Evolutionary conservation across 2,888 invertebrate species (phyloP).

Genomic region (Philhelius pedissequus): DNA sequence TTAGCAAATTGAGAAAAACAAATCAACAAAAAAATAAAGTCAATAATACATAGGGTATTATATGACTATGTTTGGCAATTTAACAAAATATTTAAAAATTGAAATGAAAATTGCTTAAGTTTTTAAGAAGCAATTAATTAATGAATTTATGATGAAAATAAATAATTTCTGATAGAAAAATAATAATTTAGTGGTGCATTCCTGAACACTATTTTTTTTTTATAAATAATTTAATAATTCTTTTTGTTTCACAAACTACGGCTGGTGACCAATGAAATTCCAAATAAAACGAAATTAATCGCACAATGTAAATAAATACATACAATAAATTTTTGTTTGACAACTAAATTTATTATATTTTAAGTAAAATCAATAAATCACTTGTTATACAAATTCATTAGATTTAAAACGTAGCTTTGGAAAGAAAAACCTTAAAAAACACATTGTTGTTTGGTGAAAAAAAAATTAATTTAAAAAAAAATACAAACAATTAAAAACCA

Average conservation of each 20-base stretch:
- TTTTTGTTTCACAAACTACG: not conserved
- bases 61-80: too few species aligned
- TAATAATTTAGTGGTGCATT: too few species aligned
- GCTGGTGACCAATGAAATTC: not conserved
- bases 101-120: too few species aligned
- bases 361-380: constrained; percentile 9
- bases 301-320: constrained; percentile 61
- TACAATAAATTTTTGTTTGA: constrained; percentile 20
- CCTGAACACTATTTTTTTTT: not conserved
- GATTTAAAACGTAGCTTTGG: constrained; percentile 28
- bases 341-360: constrained; percentile 1
- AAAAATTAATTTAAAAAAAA: constrained; percentile 6
- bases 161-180: too few species aligned
- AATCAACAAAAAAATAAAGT: too few species aligned
- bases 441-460: constrained; percentile 18
- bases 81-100: too few species aligned
- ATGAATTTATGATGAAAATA: too few species aligned
- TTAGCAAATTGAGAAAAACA: too few species aligned
- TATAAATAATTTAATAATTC: not conserved
- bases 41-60: too few species aligned
- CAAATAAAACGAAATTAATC: constrained; percentile 27
- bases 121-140: too few species aligned
- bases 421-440: constrained; percentile 15
- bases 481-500: not conserved
- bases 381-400: constrained; percentile 25